Evolutionary conservation across 1,140 invertebrate species (phyloP).

Genomic region (Ectropis grisescens): DNA sequence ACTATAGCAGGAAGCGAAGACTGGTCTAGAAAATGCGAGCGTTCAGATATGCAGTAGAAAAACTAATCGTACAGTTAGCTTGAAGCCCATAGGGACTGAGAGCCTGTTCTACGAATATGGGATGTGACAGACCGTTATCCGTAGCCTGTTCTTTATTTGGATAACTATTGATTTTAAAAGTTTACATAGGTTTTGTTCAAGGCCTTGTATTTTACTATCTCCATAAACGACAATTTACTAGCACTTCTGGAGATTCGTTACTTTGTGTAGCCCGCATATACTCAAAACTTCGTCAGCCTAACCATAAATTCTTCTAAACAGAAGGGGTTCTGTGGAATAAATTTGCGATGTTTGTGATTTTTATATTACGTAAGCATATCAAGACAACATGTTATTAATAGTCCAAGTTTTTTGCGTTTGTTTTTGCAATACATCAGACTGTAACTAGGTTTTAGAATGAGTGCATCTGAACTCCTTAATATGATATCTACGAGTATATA

Average conservation of each 20-base stretch:
- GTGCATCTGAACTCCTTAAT: no score
- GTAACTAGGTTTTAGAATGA: no score
- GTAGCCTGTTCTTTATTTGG: not conserved
- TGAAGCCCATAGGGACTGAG: slow-evolving; percentile 21
- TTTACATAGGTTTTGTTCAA: not conserved
- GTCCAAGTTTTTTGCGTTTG: not conserved
- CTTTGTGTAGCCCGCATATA: slow-evolving; percentile 35
- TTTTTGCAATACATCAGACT: no score
- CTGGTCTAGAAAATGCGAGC: slow-evolving; percentile 24
- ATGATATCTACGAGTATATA: no score
- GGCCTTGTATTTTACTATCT: slow-evolving; percentile 9
- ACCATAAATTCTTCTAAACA: slow-evolving; percentile 45
- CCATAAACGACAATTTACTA: slow-evolving; percentile 20
- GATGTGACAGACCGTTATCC: not conserved
- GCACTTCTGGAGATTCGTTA: slow-evolving; percentile 17
- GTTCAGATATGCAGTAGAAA: slow-evolving; percentile 31
- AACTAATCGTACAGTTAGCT: slow-evolving; percentile 31
- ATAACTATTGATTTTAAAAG: no score
- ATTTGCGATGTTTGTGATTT: slow-evolving; percentile 42
- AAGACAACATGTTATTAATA: no score
- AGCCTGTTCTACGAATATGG: not conserved
- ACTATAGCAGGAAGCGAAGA: slow-evolving; percentile 42
- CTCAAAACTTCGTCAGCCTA: slow-evolving; percentile 20
- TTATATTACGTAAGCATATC: slow-evolving; percentile 11
- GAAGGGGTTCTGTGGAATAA: slow-evolving; percentile 30